A percentile compares a stretch with the other conserved stretches of the same genome.
These are phyloP conservation scores for Heterodera carotae DNA, from an alignment of 1,140 invertebrate genomes.

Conservation along the genomic window DNA sequence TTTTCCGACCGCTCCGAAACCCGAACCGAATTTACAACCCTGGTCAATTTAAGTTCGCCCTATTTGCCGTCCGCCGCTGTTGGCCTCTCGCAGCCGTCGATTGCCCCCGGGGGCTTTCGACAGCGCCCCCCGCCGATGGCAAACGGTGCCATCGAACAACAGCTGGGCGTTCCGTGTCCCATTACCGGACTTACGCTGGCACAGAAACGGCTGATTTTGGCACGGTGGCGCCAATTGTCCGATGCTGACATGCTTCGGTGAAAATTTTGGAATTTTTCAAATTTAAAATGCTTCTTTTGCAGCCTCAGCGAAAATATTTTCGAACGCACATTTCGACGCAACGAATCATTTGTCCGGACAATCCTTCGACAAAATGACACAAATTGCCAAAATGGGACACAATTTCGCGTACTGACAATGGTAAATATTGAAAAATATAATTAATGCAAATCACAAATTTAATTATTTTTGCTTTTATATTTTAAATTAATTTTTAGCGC, in stretches of 20 bases:
- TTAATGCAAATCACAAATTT: too few relatives aligned
- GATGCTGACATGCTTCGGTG: not conserved
- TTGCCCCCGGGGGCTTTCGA: not conserved
- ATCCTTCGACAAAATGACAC: not conserved
- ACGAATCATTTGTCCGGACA: conserved; percentile 4
- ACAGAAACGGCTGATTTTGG: conserved; percentile 3
- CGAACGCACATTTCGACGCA: conserved; percentile 3
- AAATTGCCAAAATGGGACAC: not conserved
- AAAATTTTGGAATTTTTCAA: not conserved
- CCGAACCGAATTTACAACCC: too few relatives aligned
- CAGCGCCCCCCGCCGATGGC: not conserved
- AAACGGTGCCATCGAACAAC: not conserved
- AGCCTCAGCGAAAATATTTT: conserved; percentile 9
- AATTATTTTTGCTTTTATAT: too few relatives aligned
- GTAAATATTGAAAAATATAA: not conserved
- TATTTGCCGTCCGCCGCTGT: not conserved
- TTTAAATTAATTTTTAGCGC: not conserved
- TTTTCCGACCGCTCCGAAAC: too few relatives aligned
- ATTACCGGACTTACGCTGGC: conserved; percentile 6
- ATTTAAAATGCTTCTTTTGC: not conserved
- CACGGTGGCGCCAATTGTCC: conserved; percentile 1
- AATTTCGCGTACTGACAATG: conserved; percentile 1
- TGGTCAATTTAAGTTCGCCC: too few relatives aligned
- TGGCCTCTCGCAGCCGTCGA: not conserved
- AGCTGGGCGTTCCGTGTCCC: not conserved